Conservation (phyloP, 2,888 invertebrate species). For the Microctonus brassicae region DNA sequence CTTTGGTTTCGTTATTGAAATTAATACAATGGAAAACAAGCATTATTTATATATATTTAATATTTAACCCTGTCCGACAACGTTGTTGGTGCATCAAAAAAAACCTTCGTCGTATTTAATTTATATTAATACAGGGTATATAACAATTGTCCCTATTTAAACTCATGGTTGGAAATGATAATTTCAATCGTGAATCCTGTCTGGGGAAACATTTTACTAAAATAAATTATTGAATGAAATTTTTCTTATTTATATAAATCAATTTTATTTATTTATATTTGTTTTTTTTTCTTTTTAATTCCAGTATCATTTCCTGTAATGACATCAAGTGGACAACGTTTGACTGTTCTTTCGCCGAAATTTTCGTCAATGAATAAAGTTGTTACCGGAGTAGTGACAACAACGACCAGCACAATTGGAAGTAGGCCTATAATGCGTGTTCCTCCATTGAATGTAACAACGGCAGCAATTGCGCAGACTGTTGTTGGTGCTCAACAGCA, state of each 20-base stretch:
- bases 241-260: conserved; percentile 16
- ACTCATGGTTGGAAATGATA: conserved; percentile 43
- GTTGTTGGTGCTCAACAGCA: conserved; percentile 49
- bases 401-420: conserved; percentile 55
- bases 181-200: conserved; percentile 48
- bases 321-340: conserved; percentile 73
- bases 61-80: conserved; percentile 45
- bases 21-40: not conserved
- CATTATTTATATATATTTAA: not conserved
- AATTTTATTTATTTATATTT: conserved; percentile 16
- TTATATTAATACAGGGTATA: conserved; percentile 42
- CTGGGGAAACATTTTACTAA: conserved; percentile 36
- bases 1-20: conserved; percentile 16
- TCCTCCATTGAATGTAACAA: conserved; percentile 66
- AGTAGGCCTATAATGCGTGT: conserved; percentile 66
- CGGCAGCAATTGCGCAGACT: conserved; percentile 52
- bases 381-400: conserved; percentile 59
- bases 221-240: not conserved
- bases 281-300: conserved; percentile 29
- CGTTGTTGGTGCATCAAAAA: conserved; percentile 37
- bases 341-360: conserved; percentile 73
- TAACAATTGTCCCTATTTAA: conserved; percentile 46
- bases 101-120: conserved; percentile 38
- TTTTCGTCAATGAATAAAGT: conserved; percentile 65
- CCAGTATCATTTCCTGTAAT: conserved; percentile 68